Evolutionary conservation across 2,888 invertebrate genomes (phyloP), one percentile per base, ranked within the genome.

Genomic region (Acrobasis consociella): DNA sequence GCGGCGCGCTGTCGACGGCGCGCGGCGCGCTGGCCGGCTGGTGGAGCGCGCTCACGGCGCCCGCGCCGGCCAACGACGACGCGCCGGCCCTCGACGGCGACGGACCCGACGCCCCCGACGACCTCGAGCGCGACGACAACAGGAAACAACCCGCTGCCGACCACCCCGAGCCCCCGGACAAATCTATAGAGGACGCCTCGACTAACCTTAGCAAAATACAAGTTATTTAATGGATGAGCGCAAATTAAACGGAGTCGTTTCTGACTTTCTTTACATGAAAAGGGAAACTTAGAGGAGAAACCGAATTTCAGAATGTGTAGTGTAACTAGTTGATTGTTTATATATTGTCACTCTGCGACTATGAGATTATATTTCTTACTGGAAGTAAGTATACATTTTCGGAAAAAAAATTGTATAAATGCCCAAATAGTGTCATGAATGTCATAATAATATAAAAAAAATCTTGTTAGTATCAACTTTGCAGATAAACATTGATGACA

Each of bases 1-100:
- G 97, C 72, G 97, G 97, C 42, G 97, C 97, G 52, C 89, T 97
- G 66, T 95, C 96, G n/a, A 96, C 97, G 86, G 97, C 97, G 55
- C 96, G 95, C 80, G 97, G 97, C 15, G 97, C 97, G 0, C 94
- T 97, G 60, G 95, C 97, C 0, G 97, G 94, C 78, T 97, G 97
- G 97, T 97, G 97, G 97, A 96, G 94, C 74, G 82, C 90, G 7
- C 86, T 91, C 73, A 89, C 86, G 42, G 70, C 85, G n/a, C 81
- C 86, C 53, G 67, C 70, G 15, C 55, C 63, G 58, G 31, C 65
- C 2, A 81, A 74, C 16, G 22, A 8, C 51, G 62, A 58, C 37
- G 66, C 61, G 59, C 78, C 76, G 2, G 79, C 80, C 42, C 83
- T 80, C 64, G 77, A 70, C 22, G 60, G 65, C 2, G 81, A 74